These are phyloP conservation scores for Cerastoderma edule DNA, from an alignment of 2,888 invertebrate species.

Conservation along the genomic window DNA sequence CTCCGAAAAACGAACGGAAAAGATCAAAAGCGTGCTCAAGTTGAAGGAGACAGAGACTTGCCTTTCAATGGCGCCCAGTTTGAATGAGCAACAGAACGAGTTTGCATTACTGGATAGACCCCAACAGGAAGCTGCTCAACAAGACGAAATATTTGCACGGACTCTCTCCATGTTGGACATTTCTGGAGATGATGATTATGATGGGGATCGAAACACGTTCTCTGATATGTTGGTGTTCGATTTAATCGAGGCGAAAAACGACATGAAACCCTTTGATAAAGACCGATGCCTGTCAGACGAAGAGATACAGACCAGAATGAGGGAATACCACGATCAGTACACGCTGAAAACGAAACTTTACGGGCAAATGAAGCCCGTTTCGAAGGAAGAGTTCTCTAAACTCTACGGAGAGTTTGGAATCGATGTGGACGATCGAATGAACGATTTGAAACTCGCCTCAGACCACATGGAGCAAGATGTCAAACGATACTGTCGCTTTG, in stretches of 20 bases:
- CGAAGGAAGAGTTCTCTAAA: constrained; percentile 49
- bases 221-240: constrained; percentile 25
- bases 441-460: constrained; percentile 30
- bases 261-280: constrained; percentile 49
- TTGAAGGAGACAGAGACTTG: too few species aligned
- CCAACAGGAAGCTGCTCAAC: constrained; percentile 3
- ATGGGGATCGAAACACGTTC: constrained; percentile 18
- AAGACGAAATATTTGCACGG: constrained; percentile 10
- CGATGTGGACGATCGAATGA: constrained; percentile 52
- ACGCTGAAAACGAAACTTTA: constrained; percentile 43
- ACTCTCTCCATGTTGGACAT: constrained; percentile 3
- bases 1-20: constrained; percentile 52
- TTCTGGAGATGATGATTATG: background rate
- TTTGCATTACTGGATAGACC: constrained; percentile 3
- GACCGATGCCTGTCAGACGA: constrained; percentile 24
- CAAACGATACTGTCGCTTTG: constrained; percentile 50
- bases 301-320: constrained; percentile 34
- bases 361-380: constrained; percentile 49
- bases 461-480: constrained; percentile 35
- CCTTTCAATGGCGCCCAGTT: too few species aligned
- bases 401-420: constrained; percentile 53
- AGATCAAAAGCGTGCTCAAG: constrained; percentile 44
- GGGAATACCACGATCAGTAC: constrained; percentile 46
- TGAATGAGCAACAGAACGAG: background rate
- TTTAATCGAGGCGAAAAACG: constrained; percentile 42